Evolutionary conservation across 2,888 invertebrate species (phyloP), one percentile per base, ranked within the genome.

Genomic region (Caenorhabditis macrosperma): DNA sequence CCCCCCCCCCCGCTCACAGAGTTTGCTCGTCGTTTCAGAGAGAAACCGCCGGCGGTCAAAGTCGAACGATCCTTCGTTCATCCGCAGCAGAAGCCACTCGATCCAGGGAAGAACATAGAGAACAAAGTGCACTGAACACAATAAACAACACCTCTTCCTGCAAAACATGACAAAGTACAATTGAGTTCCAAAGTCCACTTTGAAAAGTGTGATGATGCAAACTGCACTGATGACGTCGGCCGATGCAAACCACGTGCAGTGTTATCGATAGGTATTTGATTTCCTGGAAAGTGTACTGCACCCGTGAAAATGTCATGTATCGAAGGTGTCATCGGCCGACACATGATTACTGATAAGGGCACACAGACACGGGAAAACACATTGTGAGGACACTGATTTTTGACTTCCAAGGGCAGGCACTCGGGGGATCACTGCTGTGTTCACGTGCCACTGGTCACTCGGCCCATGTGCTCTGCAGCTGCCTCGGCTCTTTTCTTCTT

Each of bases 301-400:
- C 69, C 69, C 71, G 72, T 72, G 72, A 72, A 72, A 72, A n/a
- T n/a, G 46, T 72, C 72, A 55, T 72, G 72, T 54, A 12, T 44
- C 33, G 10, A 24, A 61, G 50, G 22, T 33, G 35, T 46, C 35
- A 48, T n/a, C n/a, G n/a, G n/a, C 35, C 35, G 46, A 63, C 72
- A 72, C 57, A 63, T 72, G 72, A 72, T 63, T 9, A 55, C 33
- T 33, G 44, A 61, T 69, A 61, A 61, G 17, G 12, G 7, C 15
- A 12, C 30, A 17, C 22, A 24, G 55, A 50, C 35, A n/a, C 15
- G 28, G 6, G 30, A 60, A 60, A 69, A 60, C 69, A 69, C 33
- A 35, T 3, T 15, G 15, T 9, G 9, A 12, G 38, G 38, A 38
- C 38, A 35, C 50, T 68, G 68, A 59, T 68, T 68, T 68, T 59